These are phyloP conservation scores for Mesitornis unicolor DNA, from an alignment of 2,113 vertebrate species.

Conservation along the genomic window DNA sequence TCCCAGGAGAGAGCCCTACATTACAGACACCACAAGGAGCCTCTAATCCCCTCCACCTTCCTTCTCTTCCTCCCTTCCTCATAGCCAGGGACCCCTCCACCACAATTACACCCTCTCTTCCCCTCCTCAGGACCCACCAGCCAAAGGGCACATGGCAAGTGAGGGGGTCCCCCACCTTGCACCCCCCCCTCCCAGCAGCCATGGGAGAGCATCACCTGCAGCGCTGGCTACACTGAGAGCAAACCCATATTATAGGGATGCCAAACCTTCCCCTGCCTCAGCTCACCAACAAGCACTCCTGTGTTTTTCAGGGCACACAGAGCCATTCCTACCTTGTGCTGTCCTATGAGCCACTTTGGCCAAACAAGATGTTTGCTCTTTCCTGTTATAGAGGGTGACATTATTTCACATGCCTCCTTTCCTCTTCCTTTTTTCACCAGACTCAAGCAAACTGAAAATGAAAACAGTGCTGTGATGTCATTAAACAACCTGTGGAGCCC, in stretches of 20 bases:
- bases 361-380: background rate
- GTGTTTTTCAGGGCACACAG: background rate
- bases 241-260: rapidly evolving
- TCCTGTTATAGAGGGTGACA: rapidly evolving
- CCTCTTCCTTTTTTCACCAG: background rate
- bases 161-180: background rate
- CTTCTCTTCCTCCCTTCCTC: background rate
- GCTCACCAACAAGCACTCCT: background rate
- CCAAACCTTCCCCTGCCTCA: background rate
- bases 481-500: background rate
- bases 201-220: rapidly evolving
- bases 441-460: background rate
- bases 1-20: background rate
- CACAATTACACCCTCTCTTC: background rate
- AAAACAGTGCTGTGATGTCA: background rate
- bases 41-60: background rate
- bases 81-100: too few species aligned
- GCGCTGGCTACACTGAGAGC: background rate
- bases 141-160: background rate
- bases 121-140: background rate
- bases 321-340: background rate
- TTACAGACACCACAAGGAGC: rapidly evolving
- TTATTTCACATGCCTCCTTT: background rate
- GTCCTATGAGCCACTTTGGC: rapidly evolving
- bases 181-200: background rate